Conservation (phyloP, 1,140 invertebrate species). For the Lethrus apterus region DNA sequence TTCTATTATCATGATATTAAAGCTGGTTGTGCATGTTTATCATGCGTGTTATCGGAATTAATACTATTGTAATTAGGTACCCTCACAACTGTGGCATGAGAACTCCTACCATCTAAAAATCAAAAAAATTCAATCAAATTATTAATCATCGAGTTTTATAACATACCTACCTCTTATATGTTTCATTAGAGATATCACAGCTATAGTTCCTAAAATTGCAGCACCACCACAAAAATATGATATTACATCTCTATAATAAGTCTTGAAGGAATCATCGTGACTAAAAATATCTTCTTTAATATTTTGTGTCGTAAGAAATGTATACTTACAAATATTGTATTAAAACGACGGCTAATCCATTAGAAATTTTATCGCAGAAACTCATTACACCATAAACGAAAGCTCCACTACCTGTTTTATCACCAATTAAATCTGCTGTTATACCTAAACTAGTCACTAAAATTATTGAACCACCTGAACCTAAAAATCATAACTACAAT, state of each 20-base stretch:
- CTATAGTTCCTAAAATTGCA: constrained; percentile 47
- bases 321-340: constrained; percentile 61
- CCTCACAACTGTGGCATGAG: background rate
- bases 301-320: background rate
- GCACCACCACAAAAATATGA: constrained; percentile 53
- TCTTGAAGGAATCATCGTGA: constrained; percentile 29
- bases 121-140: background rate
- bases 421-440: constrained; percentile 84
- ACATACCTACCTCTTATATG: constrained; percentile 26
- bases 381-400: constrained; percentile 97
- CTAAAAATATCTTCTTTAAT: constrained; percentile 18
- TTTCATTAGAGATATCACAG: constrained; percentile 31
- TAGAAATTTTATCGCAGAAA: constrained; percentile 86
- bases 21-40: background rate
- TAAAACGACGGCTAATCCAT: constrained; percentile 75
- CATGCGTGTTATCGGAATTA: constrained; percentile 5
- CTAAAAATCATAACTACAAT: constrained; percentile 38
- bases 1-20: constrained; percentile 2
- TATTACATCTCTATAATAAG: constrained; percentile 44
- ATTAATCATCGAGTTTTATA: background rate
- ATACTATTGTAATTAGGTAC: constrained; percentile 11
- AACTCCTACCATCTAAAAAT: constrained; percentile 1
- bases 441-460: constrained; percentile 83
- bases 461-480: constrained; percentile 75
- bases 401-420: constrained; percentile 77